phyloP scores from a whole-genome alignment of 2,888 invertebrate species.

The Hydropsyche betteni region DNA sequence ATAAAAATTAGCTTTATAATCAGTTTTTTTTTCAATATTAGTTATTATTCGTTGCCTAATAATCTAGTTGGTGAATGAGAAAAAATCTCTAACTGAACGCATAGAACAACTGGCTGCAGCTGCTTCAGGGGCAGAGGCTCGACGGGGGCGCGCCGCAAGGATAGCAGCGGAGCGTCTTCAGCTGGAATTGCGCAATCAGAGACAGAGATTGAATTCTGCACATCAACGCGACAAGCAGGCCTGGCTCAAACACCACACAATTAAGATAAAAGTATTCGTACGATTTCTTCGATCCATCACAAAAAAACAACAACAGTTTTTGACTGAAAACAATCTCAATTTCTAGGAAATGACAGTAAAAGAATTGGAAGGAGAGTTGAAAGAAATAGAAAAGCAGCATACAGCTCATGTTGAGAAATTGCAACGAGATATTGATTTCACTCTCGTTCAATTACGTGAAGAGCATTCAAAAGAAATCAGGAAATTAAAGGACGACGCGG shows the following conservation, averaged over 20 bases:
- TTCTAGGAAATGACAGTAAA: conserved; percentile 81
- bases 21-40: no score
- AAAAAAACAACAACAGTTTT: conserved; percentile 4
- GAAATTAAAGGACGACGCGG: conserved; percentile 66
- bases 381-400: conserved; percentile 79
- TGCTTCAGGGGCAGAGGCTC: conserved; percentile 71
- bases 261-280: conserved; percentile 78
- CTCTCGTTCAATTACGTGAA: conserved; percentile 58
- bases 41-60: not conserved
- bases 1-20: no score
- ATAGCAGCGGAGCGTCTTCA: conserved; percentile 78
- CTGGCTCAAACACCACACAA: conserved; percentile 85
- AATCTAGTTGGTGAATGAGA: conserved; percentile 77
- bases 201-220: conserved; percentile 79
- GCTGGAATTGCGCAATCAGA: conserved; percentile 77
- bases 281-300: conserved; percentile 31
- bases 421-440: conserved; percentile 62
- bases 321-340: not conserved
- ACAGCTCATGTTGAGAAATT: conserved; percentile 69
- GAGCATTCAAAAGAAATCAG: conserved; percentile 63
- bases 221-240: conserved; percentile 68
- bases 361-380: conserved; percentile 85
- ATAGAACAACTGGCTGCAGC: conserved; percentile 74
- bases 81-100: conserved; percentile 78
- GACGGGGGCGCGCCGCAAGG: conserved; percentile 72